Evolutionary conservation across 2,888 invertebrate genomes (phyloP), one percentile per base, ranked within the genome.

Genomic region (Himalopsyche kuldschensis): DNA sequence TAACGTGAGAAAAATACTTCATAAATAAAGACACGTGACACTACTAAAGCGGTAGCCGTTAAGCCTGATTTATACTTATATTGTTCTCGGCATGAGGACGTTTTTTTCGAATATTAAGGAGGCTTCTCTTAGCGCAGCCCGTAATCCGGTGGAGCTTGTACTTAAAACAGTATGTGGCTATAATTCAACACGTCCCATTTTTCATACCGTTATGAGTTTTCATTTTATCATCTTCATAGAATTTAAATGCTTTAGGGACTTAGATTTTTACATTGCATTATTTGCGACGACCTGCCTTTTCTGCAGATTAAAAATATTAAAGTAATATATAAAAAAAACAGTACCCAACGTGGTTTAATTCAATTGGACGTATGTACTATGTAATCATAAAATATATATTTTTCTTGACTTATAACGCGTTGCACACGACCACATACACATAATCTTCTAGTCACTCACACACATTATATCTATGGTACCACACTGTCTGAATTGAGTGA

Each of bases 11-110:
- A 84, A 83, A 84, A 83, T 84, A 86, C 85, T 86, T 86, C 85
- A 86, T 86, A 86, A 86, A 86, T 86, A 86, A 86, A 84, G 86
- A 86, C 85, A 82, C 79, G 84, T 86, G 86, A 86, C 86, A 85
- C 81, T 82, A 77, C 76, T 78, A 81, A 80, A 84, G 85, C 82
- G 55, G 84, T 78, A 69, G 77, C 84, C 81, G 84, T 83, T 86
- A 86, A 85, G 86, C 86, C 82, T 86, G 86, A 86, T 86, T 86
- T 86, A 86, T 86, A 78, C 85, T 86, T 81, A 86, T 84, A 85
- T 85, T 86, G 86, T 84, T 83, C 83, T 80, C 55, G 78, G 47
- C 69, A 35, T 30, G 77, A 55, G 55, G 78, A 78, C 76, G 78
- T 84, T 86, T 84, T 83, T 81, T 79, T 75, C 82, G 86, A 86